phyloP scores from a whole-genome alignment of 30 jellyfish, hydroid and myxozoan species.

The Turritopsis rubra region DNA sequence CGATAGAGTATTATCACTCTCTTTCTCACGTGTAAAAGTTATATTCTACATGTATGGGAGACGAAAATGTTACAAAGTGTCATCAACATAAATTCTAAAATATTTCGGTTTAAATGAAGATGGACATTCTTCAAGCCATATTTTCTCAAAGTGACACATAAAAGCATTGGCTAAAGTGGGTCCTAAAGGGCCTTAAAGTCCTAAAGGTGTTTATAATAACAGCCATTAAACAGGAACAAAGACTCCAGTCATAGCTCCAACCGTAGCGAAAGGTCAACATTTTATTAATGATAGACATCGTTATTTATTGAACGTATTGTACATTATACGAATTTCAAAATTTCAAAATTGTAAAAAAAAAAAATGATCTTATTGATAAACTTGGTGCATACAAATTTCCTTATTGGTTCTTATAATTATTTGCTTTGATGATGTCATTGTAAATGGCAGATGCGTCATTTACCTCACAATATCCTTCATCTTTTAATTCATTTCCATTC shows the following conservation, averaged over 20 bases:
- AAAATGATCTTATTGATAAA: no score
- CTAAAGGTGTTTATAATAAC: slow-evolving; percentile 20
- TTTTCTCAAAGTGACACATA: neutral
- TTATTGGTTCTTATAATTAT: no score
- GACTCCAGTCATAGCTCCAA: neutral
- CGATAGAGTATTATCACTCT: neutral
- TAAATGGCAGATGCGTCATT: neutral
- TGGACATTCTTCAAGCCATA: slow-evolving; percentile 20
- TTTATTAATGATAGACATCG: no score
- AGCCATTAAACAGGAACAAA: neutral
- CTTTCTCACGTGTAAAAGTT: neutral
- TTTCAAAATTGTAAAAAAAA: no score
- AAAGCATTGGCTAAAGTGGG: slow-evolving; percentile 24
- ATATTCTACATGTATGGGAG: neutral
- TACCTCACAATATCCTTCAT: neutral
- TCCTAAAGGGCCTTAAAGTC: slow-evolving; percentile 31
- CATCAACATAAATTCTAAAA: neutral
- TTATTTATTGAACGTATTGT: no score
- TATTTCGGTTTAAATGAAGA: neutral
- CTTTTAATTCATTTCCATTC: neutral
- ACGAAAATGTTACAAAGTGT: neutral
- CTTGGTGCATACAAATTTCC: no score
- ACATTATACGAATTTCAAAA: no score
- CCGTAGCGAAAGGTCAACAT: neutral
- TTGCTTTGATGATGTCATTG: neutral